Evolutionary conservation across 2,797 vertebrate species (phyloP), one percentile per base, ranked within the genome.

Genomic region (Sebastes taczanowskii): DNA sequence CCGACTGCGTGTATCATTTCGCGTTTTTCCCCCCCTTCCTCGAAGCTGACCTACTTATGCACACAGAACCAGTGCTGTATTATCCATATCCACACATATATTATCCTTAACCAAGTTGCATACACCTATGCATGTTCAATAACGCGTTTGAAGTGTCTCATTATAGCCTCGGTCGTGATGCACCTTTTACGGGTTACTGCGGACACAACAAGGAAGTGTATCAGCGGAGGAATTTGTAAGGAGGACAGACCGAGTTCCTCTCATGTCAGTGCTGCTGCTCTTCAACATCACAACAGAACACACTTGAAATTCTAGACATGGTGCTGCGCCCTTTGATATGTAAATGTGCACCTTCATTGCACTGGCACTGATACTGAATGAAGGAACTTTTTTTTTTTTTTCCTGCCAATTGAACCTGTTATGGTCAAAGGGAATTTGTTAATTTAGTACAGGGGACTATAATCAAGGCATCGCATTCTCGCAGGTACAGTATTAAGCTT

Each of bases 281-380:
- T 93, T 94, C 93, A 93, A 91, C 92, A 94, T 95, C 91, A 95
- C 93, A 94, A 94, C 94, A 94, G 92, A 93, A 92, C 88, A 84
- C 86, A 88, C 91, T 96, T 96, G 93, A 93, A 94, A 96, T 96
- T 95, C 95, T 76, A 90, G 82, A 92, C 93, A 79, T 86, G 90
- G 86, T 16, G 76, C 84, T 14, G 87, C 86, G 81, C 78, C 91
- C 95, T 96, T 96, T 96, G 95, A 96, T 95, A 95, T 96, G 96
- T 85, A 94, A 96, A 96, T 96, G 94, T 92, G 91, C 91, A 95
- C 95, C 94, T 95, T 95, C 92, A 86, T 93, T 95, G 95, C 94
- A 95, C 95, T 89, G 87, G 69, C 87, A 91, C 85, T 86, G 85
- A 84, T 84, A 86, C 91, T 88, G 94, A 95, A 94, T 89, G 92